A percentile compares a stretch with the other conserved stretches of the same genome.
Evolutionary conservation across 2,888 invertebrate genomes (phyloP).

Genomic region (Drosophila koepferae): DNA sequence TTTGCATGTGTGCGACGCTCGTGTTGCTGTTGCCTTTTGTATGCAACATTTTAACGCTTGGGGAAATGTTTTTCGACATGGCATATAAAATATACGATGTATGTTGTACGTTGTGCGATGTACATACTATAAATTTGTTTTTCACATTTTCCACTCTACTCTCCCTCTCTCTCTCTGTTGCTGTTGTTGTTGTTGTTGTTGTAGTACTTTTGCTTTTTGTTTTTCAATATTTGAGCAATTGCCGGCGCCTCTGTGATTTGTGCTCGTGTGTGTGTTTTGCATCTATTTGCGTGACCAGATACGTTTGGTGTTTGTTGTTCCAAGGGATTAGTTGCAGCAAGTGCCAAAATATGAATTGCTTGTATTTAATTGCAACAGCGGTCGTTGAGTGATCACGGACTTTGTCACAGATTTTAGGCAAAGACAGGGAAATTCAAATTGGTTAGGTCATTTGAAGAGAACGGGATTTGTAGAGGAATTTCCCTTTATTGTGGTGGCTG

Average conservation of each 20-base stretch:
- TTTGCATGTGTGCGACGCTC: slow-evolving; percentile 46
- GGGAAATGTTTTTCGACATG: slow-evolving; percentile 64
- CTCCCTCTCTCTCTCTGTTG: too few species aligned
- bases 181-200: slow-evolving; percentile 11
- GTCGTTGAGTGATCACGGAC: slow-evolving; percentile 43
- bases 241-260: slow-evolving; percentile 53
- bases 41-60: slow-evolving; percentile 50
- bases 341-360: slow-evolving; percentile 68
- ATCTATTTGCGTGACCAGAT: slow-evolving; percentile 11
- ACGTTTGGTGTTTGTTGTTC: slow-evolving; percentile 26
- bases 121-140: slow-evolving; percentile 58
- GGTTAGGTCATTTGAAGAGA: background rate
- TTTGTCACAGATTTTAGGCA: slow-evolving; percentile 38
- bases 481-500: too few species aligned
- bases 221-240: slow-evolving; percentile 67
- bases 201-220: slow-evolving; percentile 31
- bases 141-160: slow-evolving; percentile 40
- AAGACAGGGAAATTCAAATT: slow-evolving; percentile 4
- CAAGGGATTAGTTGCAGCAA: slow-evolving; percentile 58
- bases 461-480: too few species aligned
- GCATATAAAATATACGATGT: slow-evolving; percentile 46
- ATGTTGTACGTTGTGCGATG: background rate
- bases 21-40: slow-evolving; percentile 20
- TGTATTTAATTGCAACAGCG: slow-evolving; percentile 50
- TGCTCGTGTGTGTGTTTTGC: slow-evolving; percentile 13